These are phyloP conservation scores for Pristionchus maxplancki DNA, from an alignment of 2,888 invertebrate species.

Conservation along the genomic window DNA sequence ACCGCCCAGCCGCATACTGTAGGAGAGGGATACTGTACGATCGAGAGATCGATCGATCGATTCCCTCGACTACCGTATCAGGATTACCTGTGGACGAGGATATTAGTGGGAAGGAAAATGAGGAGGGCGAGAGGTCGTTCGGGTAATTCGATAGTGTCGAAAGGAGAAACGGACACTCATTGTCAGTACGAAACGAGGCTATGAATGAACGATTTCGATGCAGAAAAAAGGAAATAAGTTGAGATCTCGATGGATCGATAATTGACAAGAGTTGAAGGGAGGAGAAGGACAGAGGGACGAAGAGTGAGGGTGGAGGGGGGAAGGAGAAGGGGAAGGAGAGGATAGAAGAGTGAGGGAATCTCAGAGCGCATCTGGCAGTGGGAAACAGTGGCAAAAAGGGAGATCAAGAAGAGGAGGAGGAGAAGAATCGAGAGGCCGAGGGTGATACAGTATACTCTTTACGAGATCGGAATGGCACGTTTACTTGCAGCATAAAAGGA, in stretches of 20 bases:
- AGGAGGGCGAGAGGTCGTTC: neutral
- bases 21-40: constrained; percentile 31
- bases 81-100: neutral
- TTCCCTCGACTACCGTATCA: constrained; percentile 28
- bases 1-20: constrained; percentile 30
- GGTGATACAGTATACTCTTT: neutral
- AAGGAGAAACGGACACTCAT: neutral
- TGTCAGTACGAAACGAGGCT: neutral
- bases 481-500: too few species aligned
- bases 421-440: neutral
- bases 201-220: neutral
- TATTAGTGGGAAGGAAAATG: neutral
- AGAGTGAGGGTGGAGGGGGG: neutral
- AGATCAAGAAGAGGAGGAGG: neutral
- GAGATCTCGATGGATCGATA: neutral
- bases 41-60: constrained; percentile 25
- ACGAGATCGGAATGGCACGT: too few species aligned
- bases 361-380: constrained; percentile 5
- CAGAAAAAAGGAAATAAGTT: neutral
- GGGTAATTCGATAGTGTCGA: neutral
- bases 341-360: neutral
- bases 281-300: neutral
- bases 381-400: constrained; percentile 12
- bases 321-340: neutral
- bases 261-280: neutral